phyloP scores from a whole-genome alignment of 2,113 vertebrate species.

The Neomonachus schauinslandi region DNA sequence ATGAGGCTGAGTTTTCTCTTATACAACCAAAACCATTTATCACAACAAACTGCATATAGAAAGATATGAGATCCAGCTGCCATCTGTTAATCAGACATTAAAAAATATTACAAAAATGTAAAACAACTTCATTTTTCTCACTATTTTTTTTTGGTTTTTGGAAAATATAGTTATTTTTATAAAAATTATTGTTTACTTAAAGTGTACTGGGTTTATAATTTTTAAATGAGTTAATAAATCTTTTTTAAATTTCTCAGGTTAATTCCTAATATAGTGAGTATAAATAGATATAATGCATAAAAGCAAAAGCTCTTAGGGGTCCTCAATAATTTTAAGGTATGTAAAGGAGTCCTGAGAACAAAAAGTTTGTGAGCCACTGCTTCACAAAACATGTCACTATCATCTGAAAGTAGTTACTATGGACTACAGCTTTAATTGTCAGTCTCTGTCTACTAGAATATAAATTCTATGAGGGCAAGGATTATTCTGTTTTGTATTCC shows the following conservation, averaged over 20 bases:
- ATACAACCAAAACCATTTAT: background rate
- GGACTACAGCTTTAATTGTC: background rate
- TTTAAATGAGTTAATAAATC: background rate
- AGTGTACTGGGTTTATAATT: background rate
- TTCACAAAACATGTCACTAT: background rate
- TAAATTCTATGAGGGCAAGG: background rate
- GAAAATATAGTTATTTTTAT: background rate
- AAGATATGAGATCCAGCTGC: background rate
- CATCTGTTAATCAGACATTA: background rate
- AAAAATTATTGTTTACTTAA: slow-evolving; percentile 11
- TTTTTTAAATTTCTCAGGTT: background rate
- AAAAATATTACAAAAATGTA: background rate
- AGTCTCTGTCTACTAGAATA: background rate
- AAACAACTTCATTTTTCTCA: background rate
- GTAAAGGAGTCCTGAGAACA: background rate
- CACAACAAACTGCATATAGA: background rate
- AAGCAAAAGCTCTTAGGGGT: background rate
- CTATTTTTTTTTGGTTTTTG: background rate
- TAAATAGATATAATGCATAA: background rate
- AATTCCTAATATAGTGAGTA: background rate
- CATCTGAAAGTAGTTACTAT: background rate
- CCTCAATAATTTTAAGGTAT: background rate
- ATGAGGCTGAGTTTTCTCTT: background rate
- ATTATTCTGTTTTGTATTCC: background rate
- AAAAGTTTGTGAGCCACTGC: background rate